phyloP scores from a whole-genome alignment of 2,888 invertebrate species.

The Molorchus minor region DNA sequence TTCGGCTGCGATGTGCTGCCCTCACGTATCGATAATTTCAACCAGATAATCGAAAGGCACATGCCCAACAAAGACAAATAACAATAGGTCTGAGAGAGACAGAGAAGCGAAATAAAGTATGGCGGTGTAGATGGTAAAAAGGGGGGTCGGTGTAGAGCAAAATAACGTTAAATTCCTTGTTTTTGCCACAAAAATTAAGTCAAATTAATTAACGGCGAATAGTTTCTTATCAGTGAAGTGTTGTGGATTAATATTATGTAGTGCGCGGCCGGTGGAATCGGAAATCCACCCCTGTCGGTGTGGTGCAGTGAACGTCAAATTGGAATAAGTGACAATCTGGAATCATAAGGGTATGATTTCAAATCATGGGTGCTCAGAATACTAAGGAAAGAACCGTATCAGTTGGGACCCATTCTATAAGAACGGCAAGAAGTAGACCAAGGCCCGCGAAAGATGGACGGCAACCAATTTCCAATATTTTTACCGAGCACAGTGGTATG shows the following conservation, averaged over 20 bases:
- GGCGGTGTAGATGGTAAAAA: slow-evolving; percentile 56
- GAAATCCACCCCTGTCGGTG: slow-evolving; percentile 54
- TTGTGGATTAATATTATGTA: slow-evolving; percentile 50
- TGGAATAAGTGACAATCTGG: slow-evolving; percentile 59
- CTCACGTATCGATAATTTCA: slow-evolving; percentile 51
- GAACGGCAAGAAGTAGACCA: slow-evolving; percentile 79
- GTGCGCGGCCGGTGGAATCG: slow-evolving; percentile 30
- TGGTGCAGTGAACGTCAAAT: slow-evolving; percentile 48
- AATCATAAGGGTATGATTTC: slow-evolving; percentile 61
- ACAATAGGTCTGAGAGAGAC: slow-evolving; percentile 38
- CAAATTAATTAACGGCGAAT: slow-evolving; percentile 38
- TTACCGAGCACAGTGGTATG: slow-evolving; percentile 94
- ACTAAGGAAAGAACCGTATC: slow-evolving; percentile 87
- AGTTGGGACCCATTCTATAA: slow-evolving; percentile 75
- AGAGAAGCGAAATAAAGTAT: slow-evolving; percentile 51
- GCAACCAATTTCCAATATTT: slow-evolving; percentile 88
- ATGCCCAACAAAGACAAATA: slow-evolving; percentile 59
- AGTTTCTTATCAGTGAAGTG: slow-evolving; percentile 34
- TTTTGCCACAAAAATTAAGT: slow-evolving; percentile 50
- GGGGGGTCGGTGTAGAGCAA: slow-evolving; percentile 60
- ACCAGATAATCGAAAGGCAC: slow-evolving; percentile 69
- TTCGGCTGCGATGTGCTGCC: slow-evolving; percentile 44
- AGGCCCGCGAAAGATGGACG: slow-evolving; percentile 83
- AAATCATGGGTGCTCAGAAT: slow-evolving; percentile 91
- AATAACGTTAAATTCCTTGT: slow-evolving; percentile 48